Conservation (phyloP, 1,140 invertebrate species). For the Brachionus asplanchnoidis region DNA sequence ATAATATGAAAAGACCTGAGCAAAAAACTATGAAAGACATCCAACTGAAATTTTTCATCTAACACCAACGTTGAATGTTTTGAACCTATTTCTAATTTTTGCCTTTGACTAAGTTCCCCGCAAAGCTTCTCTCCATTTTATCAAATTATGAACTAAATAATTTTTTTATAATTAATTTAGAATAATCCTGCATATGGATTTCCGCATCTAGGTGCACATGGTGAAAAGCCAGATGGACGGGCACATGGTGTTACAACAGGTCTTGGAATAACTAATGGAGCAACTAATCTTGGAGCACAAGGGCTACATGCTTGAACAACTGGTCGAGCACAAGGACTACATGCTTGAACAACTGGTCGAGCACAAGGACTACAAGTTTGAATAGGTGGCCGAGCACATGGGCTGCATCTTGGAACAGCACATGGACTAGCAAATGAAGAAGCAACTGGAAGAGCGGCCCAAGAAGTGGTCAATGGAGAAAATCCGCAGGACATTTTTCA, state of each 20-base stretch:
- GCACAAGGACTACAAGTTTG: background rate
- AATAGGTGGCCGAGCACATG: background rate
- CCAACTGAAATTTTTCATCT: slow-evolving; percentile 16
- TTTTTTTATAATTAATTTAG: background rate
- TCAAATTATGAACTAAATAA: background rate
- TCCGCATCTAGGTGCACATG: background rate
- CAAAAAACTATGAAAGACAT: background rate
- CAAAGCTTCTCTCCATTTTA: background rate
- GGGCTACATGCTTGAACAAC: background rate
- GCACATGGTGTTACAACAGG: background rate
- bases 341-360: background rate
- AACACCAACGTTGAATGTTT: background rate
- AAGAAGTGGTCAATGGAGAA: background rate
- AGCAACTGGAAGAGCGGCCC: background rate
- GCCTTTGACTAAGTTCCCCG: background rate
- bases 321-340: background rate
- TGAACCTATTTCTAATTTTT: slow-evolving; percentile 11
- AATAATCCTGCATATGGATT: background rate
- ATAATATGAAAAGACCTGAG: background rate
- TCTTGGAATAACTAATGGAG: slow-evolving; percentile 1
- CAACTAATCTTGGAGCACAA: background rate
- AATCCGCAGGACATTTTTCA: background rate
- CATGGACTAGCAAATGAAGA: background rate
- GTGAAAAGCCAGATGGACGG: background rate
- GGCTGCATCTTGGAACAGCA: background rate